Conservation (phyloP, 2,797 vertebrate species). For the Microhierax caerulescens region DNA sequence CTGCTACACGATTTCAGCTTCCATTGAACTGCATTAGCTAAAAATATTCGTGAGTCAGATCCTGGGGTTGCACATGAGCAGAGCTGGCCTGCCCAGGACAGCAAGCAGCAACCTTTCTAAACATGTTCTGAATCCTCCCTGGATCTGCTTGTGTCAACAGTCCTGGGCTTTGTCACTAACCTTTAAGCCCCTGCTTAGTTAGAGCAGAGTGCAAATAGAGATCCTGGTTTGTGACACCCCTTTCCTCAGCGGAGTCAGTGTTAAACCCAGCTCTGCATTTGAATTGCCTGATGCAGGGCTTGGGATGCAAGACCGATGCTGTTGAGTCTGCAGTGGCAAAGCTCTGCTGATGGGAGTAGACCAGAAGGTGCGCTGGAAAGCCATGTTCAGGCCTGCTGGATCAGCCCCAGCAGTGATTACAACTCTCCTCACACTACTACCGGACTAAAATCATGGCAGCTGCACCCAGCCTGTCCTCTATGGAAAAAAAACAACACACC, state of each 20-base stretch:
- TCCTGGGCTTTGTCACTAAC: background rate
- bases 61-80: rapidly evolving
- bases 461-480: background rate
- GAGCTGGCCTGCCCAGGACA: background rate
- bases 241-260: background rate
- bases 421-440: background rate
- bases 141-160: rapidly evolving
- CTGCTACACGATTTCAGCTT: background rate
- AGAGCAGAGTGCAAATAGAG: background rate
- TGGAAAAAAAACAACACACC: background rate
- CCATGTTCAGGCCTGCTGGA: background rate
- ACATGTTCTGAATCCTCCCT: background rate
- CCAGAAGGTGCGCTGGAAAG: background rate
- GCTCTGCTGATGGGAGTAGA: background rate
- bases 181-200: background rate
- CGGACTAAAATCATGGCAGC: background rate
- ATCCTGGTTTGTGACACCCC: background rate
- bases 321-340: background rate
- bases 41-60: background rate
- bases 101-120: background rate
- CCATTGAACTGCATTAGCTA: background rate
- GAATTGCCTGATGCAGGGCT: background rate
- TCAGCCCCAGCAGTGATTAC: background rate
- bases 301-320: background rate
- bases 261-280: background rate